phyloP scores from a whole-genome alignment of 2,113 vertebrate species.

The Lagopus muta region DNA sequence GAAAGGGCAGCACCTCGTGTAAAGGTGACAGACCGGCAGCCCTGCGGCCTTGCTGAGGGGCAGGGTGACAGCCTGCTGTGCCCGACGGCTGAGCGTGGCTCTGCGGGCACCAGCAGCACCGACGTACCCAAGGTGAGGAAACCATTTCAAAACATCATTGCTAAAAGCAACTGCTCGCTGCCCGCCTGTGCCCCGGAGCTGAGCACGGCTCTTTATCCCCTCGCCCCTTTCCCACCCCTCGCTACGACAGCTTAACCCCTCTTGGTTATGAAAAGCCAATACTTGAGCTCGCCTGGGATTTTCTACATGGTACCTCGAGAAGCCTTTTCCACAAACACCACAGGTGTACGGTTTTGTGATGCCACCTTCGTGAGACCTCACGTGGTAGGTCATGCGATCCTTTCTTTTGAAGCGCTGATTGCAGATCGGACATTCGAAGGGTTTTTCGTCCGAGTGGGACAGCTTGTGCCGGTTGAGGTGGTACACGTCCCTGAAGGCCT shows the following conservation, averaged over 20 bases:
- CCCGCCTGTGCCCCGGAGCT: slow-evolving; percentile 2
- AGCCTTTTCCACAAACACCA: slow-evolving; percentile 98
- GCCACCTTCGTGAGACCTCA: slow-evolving; percentile 96
- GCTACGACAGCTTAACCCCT: slow-evolving; percentile 21
- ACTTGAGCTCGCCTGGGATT: slow-evolving; percentile 69
- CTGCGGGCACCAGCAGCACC: background rate
- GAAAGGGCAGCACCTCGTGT: background rate
- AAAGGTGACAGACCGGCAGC: background rate
- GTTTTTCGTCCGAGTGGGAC: slow-evolving; percentile 97
- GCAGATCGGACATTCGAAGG: slow-evolving; percentile 97
- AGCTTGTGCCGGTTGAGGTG: slow-evolving; percentile 98
- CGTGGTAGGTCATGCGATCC: slow-evolving; percentile 98
- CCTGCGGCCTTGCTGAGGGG: background rate
- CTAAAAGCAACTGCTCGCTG: background rate
- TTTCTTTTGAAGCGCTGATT: slow-evolving; percentile 99
- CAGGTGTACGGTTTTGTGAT: slow-evolving; percentile 99
- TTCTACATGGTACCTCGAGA: slow-evolving; percentile 90
- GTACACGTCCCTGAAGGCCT: slow-evolving; percentile 98
- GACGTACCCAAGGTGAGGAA: background rate
- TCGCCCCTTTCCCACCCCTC: slow-evolving; percentile 51
- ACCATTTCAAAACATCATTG: slow-evolving; percentile 1
- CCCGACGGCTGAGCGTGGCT: background rate
- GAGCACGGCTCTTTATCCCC: slow-evolving; percentile 25
- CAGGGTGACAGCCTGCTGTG: background rate
- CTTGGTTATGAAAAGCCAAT: slow-evolving; percentile 50